Evolutionary conservation across 2,888 invertebrate genomes (phyloP).

Genomic region (Galeopsomyia nigrocyanea): DNA sequence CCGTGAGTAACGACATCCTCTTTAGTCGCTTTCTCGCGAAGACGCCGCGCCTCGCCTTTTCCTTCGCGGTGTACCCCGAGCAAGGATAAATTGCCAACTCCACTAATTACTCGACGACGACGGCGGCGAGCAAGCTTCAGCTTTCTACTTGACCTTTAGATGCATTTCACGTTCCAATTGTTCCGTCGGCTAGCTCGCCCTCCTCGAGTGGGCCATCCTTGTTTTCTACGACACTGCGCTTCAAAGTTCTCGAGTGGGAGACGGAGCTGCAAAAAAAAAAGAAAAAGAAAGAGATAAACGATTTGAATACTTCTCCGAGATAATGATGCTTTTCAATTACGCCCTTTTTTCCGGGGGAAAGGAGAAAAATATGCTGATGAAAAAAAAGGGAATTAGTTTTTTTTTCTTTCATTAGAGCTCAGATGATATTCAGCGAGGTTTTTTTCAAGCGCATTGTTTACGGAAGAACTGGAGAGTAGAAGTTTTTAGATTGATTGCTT

Average conservation of each 20-base stretch:
- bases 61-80: constrained; percentile 1
- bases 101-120: constrained; percentile 59
- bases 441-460: too few species aligned
- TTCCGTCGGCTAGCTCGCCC: neutral
- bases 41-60: constrained; percentile 27
- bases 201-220: neutral
- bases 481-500: too few species aligned
- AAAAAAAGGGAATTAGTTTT: too few species aligned
- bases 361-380: too few species aligned
- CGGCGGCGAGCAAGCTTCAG: neutral
- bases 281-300: too few species aligned
- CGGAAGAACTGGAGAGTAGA: too few species aligned
- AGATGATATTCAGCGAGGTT: too few species aligned
- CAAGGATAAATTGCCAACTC: constrained; percentile 61
- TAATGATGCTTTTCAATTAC: too few species aligned
- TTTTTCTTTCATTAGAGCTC: too few species aligned
- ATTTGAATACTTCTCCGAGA: too few species aligned
- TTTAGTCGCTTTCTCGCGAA: constrained; percentile 38
- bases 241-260: too few species aligned
- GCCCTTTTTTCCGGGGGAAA: neutral
- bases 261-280: too few species aligned
- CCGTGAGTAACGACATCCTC: constrained; percentile 62
- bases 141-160: neutral
- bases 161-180: constrained; percentile 58
- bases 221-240: neutral